Percentiles rank a stretch among this genome's conserved stretches.
Conservation (phyloP, 2,113 vertebrate genomes). For the Pituophis catenifer region DNA sequence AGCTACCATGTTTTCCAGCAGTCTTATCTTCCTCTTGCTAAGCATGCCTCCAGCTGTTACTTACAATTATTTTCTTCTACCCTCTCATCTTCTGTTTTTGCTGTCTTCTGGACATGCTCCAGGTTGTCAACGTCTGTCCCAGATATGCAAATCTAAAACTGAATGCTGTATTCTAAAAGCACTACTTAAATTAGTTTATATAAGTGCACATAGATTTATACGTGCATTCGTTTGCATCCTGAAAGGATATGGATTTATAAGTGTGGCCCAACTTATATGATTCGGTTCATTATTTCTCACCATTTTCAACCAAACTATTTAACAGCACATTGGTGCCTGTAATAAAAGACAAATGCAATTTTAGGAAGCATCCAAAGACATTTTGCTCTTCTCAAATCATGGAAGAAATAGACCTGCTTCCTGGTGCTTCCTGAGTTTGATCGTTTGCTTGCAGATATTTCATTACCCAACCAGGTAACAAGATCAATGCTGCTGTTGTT, state of each 20-base stretch:
- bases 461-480: neutral
- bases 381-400: neutral
- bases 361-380: neutral
- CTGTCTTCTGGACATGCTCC: neutral
- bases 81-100: neutral
- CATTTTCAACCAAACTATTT: neutral
- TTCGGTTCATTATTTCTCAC: neutral
- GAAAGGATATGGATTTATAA: neutral
- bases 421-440: neutral
- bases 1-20: neutral
- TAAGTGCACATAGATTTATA: neutral
- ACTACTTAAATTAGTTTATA: neutral
- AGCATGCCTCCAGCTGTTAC: neutral
- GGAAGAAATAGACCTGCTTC: neutral
- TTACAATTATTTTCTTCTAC: neutral
- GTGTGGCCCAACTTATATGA: neutral
- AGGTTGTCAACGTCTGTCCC: neutral
- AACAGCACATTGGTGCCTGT: neutral
- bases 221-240: neutral
- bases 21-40: neutral
- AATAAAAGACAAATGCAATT: neutral
- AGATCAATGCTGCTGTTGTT: neutral
- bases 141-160: neutral
- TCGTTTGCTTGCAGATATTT: neutral
- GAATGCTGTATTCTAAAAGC: neutral